phyloP scores from a whole-genome alignment of 2,113 vertebrate species.

The Boleophthalmus pectinirostris region DNA sequence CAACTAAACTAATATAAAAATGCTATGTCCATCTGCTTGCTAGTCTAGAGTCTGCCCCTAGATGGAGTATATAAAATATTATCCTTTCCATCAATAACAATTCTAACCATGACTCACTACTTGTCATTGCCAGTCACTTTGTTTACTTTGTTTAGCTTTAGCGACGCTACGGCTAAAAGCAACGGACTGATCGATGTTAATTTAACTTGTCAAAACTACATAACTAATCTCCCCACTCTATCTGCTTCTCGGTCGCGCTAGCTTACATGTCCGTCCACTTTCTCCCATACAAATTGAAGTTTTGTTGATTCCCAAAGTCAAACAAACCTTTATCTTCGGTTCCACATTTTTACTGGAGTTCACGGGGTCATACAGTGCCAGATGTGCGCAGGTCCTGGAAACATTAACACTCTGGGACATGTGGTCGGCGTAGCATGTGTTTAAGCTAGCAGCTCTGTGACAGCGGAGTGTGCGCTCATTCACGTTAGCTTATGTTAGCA shows the following conservation, averaged over 20 bases:
- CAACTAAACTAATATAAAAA: neutral
- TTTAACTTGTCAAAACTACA: constrained; percentile 5
- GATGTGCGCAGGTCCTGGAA: constrained; percentile 3
- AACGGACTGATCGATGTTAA: neutral
- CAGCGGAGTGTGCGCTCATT: constrained; percentile 40
- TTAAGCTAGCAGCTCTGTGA: constrained; percentile 49
- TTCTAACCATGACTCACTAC: neutral
- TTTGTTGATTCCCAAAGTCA: constrained; percentile 19
- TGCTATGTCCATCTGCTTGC: neutral
- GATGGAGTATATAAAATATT: neutral
- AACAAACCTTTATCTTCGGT: constrained; percentile 5
- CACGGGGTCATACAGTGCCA: neutral
- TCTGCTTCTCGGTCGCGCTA: neutral
- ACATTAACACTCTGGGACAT: constrained; percentile 21
- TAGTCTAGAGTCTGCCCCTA: neutral
- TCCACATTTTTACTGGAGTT: constrained; percentile 1
- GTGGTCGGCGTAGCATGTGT: constrained; percentile 37
- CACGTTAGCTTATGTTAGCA: constrained; percentile 63
- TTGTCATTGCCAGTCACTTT: neutral
- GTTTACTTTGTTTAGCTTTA: constrained; percentile 1
- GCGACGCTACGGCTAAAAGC: neutral
- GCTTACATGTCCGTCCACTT: neutral
- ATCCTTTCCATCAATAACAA: neutral
- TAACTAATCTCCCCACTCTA: constrained; percentile 7
- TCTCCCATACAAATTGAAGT: neutral